Evolutionary conservation across 1,140 invertebrate species (phyloP), one percentile per base, ranked within the genome.

Genomic region (Contarinia nasturtii): DNA sequence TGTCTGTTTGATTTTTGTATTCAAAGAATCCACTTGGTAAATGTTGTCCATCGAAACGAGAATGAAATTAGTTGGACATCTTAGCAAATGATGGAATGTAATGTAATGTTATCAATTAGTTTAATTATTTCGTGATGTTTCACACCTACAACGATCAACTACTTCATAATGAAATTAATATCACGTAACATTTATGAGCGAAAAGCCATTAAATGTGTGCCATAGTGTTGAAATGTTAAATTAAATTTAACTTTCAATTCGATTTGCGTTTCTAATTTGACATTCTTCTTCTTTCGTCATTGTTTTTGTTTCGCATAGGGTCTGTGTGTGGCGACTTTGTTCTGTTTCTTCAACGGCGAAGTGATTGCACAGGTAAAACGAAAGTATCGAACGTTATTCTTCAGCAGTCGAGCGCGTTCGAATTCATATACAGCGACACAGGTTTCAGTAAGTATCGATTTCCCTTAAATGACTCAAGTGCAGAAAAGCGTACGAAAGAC

Each of bases 301-400:
- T 42, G 7, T 17, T 19, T 4, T 42, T 11, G 5, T 42, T 75
- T 18, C 70, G n/a, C n/a, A n/a, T n/a, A 91, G 86, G 91, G 91
- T 46, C 74, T 93, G 27, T 86, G 82, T 57, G 90, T 95, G 12
- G 83, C 90, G 12, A 75, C 88, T 21, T 72, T 96, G 8, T 94
- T 93, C 66, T 96, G 91, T 62, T 95, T 94, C 71, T 89, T 82
- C 67, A 96, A 96, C 59, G 87, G 88, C 50, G 88, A 94, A 76
- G 90, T 82, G 50, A 76, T 85, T 55, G 78, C 81, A 18, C 82
- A 86, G 64, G 74, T 86, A 55, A 82, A 82, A 53, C 70, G 83
- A 47, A 78, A 76, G 60, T 86, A 81, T 81, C 71, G 79, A 51
- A 76, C 73, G 45, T 69, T 76, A 19, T 77, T 72, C 52, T 77